phyloP scores from a whole-genome alignment of 2,888 invertebrate genomes.

The Siphlonurus alternatus region DNA sequence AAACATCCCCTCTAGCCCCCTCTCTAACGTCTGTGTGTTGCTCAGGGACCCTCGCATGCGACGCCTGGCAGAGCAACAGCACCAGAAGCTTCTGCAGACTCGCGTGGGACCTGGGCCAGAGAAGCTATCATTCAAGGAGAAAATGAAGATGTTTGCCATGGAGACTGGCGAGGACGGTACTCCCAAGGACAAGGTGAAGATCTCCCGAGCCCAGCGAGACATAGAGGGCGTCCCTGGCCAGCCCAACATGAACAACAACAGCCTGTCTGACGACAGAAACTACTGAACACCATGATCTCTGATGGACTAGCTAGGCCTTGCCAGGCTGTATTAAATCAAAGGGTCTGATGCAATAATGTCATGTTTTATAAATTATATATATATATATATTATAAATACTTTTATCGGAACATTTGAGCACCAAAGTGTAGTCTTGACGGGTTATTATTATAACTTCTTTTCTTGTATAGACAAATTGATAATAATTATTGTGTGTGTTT shows the following conservation, averaged over 20 bases:
- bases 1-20: no score
- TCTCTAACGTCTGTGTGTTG: no score
- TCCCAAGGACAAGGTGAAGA: constrained; percentile 89
- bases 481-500: no score
- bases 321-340: not conserved
- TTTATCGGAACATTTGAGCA: no score
- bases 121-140: constrained; percentile 92
- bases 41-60: constrained; percentile 80
- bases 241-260: constrained; percentile 18
- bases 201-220: constrained; percentile 86
- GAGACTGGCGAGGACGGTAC: constrained; percentile 88
- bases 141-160: constrained; percentile 98
- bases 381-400: no score
- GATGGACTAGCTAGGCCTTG: no score
- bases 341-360: not conserved
- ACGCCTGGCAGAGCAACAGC: constrained; percentile 66
- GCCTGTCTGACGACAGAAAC: not conserved
- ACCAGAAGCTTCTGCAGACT: constrained; percentile 42
- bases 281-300: not conserved
- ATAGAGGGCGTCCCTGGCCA: no score
- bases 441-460: no score
- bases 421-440: not conserved
- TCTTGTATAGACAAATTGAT: no score
- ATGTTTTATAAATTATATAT: no score
- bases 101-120: constrained; percentile 51